Conservation (phyloP, 2,113 vertebrate species). For the Aldabrachelys gigantea region DNA sequence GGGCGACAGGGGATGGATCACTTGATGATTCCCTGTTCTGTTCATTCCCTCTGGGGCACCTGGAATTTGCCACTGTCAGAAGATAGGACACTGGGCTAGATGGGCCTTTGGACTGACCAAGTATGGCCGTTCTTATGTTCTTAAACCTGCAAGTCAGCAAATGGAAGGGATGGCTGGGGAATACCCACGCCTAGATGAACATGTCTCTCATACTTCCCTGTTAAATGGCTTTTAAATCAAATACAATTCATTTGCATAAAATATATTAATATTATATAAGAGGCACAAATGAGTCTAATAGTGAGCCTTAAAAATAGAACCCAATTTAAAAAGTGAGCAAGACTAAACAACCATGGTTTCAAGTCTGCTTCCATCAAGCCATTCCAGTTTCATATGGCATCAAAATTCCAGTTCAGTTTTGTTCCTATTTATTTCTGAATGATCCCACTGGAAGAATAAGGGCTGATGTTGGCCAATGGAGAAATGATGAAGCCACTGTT, state of each 20-base stretch:
- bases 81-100: neutral
- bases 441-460: slow-evolving; percentile 16
- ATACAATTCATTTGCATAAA: neutral
- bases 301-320: neutral
- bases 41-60: neutral
- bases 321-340: neutral
- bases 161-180: neutral
- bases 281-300: neutral
- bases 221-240: slow-evolving; percentile 1
- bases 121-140: neutral
- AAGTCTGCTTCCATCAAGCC: neutral
- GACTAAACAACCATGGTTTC: neutral
- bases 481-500: neutral
- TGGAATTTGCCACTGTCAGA: neutral
- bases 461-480: neutral
- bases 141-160: neutral
- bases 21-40: neutral
- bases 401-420: slow-evolving; percentile 30
- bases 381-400: neutral
- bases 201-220: neutral
- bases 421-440: slow-evolving; percentile 45
- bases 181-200: neutral
- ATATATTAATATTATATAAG: neutral
- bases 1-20: neutral
- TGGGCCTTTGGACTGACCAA: neutral